Conservation (phyloP, 64 coral and sea anemone species). For the Pachyseris speciosa region DNA sequence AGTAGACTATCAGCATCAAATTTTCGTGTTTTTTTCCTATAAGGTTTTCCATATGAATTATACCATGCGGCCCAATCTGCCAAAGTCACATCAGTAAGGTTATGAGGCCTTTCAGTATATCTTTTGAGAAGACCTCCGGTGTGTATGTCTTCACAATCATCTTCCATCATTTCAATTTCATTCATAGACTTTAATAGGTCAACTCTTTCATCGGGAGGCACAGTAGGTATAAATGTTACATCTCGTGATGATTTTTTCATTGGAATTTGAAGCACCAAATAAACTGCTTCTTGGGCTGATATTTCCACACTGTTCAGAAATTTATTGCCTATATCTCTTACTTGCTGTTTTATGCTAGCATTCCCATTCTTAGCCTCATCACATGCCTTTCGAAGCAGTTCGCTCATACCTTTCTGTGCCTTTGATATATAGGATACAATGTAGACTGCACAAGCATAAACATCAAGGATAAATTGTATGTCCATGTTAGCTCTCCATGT, state of each 20-base stretch:
- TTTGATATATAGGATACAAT: slow-evolving; percentile 45
- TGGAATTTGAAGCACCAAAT: slow-evolving; percentile 9
- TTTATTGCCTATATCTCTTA: too few species aligned
- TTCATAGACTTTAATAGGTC: too few species aligned
- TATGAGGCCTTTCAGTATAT: slow-evolving; percentile 19
- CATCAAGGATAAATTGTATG: too few species aligned
- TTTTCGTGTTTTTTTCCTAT: not conserved
- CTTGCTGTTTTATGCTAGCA: slow-evolving; percentile 11
- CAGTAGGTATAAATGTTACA: slow-evolving; percentile 5
- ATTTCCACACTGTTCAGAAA: too few species aligned
- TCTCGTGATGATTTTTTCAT: slow-evolving; percentile 21
- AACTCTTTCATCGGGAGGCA: not conserved
- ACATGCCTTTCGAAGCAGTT: slow-evolving; percentile 1
- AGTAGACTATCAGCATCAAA: slow-evolving; percentile 5
- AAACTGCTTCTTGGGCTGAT: slow-evolving; percentile 39
- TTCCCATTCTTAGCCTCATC: slow-evolving; percentile 17
- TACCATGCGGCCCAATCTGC: slow-evolving; percentile 59
- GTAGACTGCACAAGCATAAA: too few species aligned
- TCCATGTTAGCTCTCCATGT: too few species aligned
- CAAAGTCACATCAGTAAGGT: slow-evolving; percentile 8
- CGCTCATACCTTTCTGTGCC: slow-evolving; percentile 39
- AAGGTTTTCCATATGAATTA: not conserved
- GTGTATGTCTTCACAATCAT: slow-evolving; percentile 41
- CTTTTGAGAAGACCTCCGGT: slow-evolving; percentile 27
- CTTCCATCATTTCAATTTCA: too few species aligned